These are phyloP conservation scores for Lophotriccus pileatus DNA, from an alignment of 2,797 vertebrate genomes.

Conservation along the genomic window DNA sequence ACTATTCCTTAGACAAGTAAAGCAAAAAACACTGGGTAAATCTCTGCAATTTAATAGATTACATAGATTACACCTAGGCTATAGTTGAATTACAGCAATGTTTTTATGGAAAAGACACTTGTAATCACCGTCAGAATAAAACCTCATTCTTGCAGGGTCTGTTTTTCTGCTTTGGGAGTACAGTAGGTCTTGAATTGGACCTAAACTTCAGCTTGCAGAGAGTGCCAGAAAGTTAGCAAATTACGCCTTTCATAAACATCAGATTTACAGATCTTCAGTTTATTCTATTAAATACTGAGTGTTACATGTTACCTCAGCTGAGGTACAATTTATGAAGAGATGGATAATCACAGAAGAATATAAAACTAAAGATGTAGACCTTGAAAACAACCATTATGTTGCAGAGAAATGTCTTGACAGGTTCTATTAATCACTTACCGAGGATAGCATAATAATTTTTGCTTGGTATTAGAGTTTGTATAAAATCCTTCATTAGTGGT, in stretches of 20 bases:
- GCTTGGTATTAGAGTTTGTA: not conserved
- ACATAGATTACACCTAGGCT: not conserved
- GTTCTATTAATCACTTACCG: not conserved
- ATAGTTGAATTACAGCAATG: not conserved
- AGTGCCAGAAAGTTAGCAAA: not conserved
- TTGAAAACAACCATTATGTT: not conserved
- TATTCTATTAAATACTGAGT: not conserved
- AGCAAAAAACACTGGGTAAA: not conserved
- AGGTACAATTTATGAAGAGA: not conserved
- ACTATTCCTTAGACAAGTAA: not conserved
- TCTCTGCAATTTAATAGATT: not conserved
- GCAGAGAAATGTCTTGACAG: not conserved
- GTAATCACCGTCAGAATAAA: not conserved
- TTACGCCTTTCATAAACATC: not conserved
- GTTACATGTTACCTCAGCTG: not conserved
- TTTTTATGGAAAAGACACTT: not conserved
- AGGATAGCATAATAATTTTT: not conserved
- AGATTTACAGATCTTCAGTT: not conserved
- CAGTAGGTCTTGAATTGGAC: not conserved
- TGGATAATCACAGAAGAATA: not conserved
- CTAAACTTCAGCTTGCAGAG: not conserved
- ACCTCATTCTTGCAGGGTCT: not conserved
- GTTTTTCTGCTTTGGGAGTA: not conserved
- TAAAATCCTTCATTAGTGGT: not conserved
- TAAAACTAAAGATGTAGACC: not conserved